Percentiles rank a stretch among this genome's conserved stretches.
Evolutionary conservation across 2,797 vertebrate species (phyloP).

Genomic region (Pterois miles): DNA sequence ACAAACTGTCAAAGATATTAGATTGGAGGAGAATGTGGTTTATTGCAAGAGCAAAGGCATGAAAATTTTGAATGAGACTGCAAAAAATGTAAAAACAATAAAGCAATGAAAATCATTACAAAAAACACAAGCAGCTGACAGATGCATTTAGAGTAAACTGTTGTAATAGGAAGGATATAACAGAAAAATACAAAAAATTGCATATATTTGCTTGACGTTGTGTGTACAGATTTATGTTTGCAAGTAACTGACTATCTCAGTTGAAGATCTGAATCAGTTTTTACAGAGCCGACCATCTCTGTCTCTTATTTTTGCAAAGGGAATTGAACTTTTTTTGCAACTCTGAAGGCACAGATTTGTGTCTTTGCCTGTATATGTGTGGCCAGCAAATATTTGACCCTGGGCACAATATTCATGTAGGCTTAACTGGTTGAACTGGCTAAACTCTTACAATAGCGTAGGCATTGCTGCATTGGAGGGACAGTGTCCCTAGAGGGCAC

Average conservation of each 20-base stretch:
- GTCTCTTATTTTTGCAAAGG: not conserved
- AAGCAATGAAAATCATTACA: not conserved
- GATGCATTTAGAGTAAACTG: not conserved
- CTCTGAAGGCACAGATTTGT: not conserved
- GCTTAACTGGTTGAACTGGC: not conserved
- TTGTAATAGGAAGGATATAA: not conserved
- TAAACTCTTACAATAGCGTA: not conserved
- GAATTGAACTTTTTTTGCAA: not conserved
- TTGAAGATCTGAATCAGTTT: not conserved
- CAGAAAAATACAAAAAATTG: not conserved
- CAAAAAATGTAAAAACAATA: not conserved
- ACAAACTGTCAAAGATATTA: constrained; percentile 8
- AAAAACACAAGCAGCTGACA: not conserved
- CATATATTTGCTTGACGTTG: not conserved
- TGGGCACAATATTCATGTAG: not conserved
- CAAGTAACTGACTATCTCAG: not conserved
- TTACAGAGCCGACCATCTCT: not conserved
- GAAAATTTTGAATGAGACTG: not conserved
- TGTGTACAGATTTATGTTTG: not conserved
- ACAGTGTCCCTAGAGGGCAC: constrained; percentile 56
- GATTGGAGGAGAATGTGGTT: not conserved
- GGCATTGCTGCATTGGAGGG: constrained; percentile 29
- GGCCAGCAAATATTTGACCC: not conserved
- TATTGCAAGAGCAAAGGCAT: not conserved
- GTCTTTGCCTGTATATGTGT: not conserved